Conservation (phyloP, 2,797 vertebrate species). For the Apogon talboti region DNA sequence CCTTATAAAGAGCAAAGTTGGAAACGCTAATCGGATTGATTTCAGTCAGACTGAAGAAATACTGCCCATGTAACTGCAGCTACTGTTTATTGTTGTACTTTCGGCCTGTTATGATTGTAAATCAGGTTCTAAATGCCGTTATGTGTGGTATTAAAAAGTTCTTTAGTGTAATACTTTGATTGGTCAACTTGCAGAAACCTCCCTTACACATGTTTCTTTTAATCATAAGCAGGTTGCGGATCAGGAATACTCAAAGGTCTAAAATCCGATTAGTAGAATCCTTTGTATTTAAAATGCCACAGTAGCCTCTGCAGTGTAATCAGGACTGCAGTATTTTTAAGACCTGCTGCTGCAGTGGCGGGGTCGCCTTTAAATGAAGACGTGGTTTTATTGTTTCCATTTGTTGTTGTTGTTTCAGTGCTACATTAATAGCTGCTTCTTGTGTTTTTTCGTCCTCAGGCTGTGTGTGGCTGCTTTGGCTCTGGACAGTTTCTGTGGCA, state of each 20-base stretch:
- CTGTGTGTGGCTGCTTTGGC: slow-evolving; percentile 95
- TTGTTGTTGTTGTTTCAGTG: not conserved
- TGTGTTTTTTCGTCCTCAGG: slow-evolving; percentile 72
- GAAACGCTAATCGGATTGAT: too few relatives aligned
- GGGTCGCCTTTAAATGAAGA: not conserved
- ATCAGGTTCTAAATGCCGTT: too few relatives aligned
- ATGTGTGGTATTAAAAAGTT: too few relatives aligned
- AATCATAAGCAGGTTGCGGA: not conserved
- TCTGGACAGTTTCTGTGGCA: slow-evolving; percentile 93
- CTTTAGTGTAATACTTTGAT: too few relatives aligned
- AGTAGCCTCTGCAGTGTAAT: not conserved
- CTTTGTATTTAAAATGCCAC: not conserved
- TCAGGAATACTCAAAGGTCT: not conserved
- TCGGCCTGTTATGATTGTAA: too few relatives aligned
- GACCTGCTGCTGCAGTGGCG: not conserved
- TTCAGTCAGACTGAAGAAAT: too few relatives aligned
- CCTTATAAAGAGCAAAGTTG: too few relatives aligned
- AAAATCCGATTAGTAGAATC: not conserved
- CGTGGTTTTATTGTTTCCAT: not conserved
- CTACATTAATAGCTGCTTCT: not conserved
- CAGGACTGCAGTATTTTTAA: not conserved
- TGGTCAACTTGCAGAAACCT: too few relatives aligned
- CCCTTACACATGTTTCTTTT: too few relatives aligned
- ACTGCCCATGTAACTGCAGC: too few relatives aligned
- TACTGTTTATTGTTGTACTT: too few relatives aligned